A percentile compares a stretch with the other conserved stretches of the same genome.
Evolutionary conservation across 2,797 vertebrate species (phyloP).

Genomic region (Myotis daubentonii): DNA sequence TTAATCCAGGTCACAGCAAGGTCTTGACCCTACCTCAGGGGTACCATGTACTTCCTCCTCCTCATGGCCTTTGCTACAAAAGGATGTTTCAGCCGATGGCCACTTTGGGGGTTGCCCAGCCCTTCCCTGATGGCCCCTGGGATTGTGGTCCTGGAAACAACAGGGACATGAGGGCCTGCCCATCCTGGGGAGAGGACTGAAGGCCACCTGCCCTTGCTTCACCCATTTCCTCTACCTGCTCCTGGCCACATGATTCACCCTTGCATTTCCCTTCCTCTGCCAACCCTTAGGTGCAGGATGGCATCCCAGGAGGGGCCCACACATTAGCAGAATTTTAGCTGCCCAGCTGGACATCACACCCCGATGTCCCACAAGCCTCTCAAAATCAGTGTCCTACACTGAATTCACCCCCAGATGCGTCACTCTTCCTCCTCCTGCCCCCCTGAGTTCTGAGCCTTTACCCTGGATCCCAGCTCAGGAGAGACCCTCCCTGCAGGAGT

Average conservation of each 20-base stretch:
- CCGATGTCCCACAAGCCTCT: not conserved
- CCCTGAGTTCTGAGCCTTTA: not conserved
- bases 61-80: not conserved
- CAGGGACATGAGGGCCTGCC: not conserved
- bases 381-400: not conserved
- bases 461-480: not conserved
- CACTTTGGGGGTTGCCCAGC: not conserved
- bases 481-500: not conserved
- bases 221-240: slow-evolving; percentile 3
- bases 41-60: not conserved
- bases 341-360: not conserved
- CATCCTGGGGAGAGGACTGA: not conserved
- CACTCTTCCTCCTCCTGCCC: rapidly evolving
- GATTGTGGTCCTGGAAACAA: not conserved
- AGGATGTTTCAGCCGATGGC: not conserved
- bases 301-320: not conserved
- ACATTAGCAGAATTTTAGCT: not conserved
- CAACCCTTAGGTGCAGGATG: not conserved
- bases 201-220: not conserved
- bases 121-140: not conserved
- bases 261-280: not conserved
- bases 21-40: not conserved
- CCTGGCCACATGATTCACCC: slow-evolving; percentile 46
- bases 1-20: not conserved
- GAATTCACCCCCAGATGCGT: rapidly evolving